Evolutionary conservation across 2,797 vertebrate genomes (phyloP).

Genomic region (Cirrhinus molitorella): DNA sequence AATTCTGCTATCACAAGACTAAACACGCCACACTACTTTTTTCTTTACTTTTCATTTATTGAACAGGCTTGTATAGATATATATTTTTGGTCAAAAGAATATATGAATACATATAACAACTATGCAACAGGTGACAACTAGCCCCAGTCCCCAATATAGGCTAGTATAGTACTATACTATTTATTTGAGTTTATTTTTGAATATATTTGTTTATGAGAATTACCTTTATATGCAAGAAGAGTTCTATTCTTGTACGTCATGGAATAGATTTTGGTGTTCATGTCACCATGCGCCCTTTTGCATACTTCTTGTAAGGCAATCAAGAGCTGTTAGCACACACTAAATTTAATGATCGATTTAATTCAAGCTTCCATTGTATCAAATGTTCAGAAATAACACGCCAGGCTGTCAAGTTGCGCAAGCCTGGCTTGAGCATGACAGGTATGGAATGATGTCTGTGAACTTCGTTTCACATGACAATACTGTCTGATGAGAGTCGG

Average conservation of each 20-base stretch:
- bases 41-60: too few species aligned
- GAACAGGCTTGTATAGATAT: background rate
- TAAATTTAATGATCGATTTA: slow-evolving; percentile 23
- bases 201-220: background rate
- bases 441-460: slow-evolving; percentile 32
- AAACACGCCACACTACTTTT: too few species aligned
- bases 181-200: too few species aligned
- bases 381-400: slow-evolving; percentile 20
- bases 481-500: slow-evolving; percentile 24
- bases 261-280: background rate
- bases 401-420: slow-evolving; percentile 18
- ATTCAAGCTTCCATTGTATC: slow-evolving; percentile 3
- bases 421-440: background rate
- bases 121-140: background rate
- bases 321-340: slow-evolving; percentile 4
- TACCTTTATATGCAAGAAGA: background rate
- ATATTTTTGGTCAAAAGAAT: background rate
- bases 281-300: background rate
- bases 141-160: background rate
- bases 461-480: slow-evolving; percentile 31
- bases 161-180: background rate
- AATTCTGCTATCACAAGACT: background rate
- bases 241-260: background rate
- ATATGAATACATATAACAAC: background rate
- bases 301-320: background rate